phyloP scores from a whole-genome alignment of 2,113 vertebrate genomes.

The Cheirogaleus medius region DNA sequence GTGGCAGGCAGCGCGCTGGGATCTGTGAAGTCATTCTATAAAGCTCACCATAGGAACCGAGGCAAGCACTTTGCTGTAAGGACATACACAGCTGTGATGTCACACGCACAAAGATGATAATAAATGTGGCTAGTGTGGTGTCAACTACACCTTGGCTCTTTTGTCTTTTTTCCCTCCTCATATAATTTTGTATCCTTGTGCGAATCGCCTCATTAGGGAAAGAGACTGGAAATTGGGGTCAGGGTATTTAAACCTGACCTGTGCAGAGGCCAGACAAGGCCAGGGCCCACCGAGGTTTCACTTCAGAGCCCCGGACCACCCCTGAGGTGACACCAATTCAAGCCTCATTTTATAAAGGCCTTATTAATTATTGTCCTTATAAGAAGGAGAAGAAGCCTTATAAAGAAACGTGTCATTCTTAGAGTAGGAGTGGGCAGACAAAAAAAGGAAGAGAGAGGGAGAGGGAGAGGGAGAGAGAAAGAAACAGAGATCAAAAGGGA shows the following conservation, averaged over 20 bases:
- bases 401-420: slow-evolving; percentile 98
- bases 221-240: slow-evolving; percentile 98
- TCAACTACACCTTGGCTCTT: slow-evolving; percentile 87
- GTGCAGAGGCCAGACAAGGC: slow-evolving; percentile 93
- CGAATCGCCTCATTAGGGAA: slow-evolving; percentile 96
- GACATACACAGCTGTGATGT: slow-evolving; percentile 86
- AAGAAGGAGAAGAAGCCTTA: slow-evolving; percentile 93
- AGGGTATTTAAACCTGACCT: slow-evolving; percentile 98
- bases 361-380: slow-evolving; percentile 99
- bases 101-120: slow-evolving; percentile 85
- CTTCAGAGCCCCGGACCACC: slow-evolving; percentile 94
- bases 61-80: slow-evolving; percentile 72
- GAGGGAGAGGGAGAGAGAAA: slow-evolving; percentile 79
- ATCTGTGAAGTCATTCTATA: slow-evolving; percentile 84
- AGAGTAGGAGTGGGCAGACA: slow-evolving; percentile 90
- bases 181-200: slow-evolving; percentile 89
- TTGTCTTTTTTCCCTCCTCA: slow-evolving; percentile 82
- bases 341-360: slow-evolving; percentile 97
- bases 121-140: slow-evolving; percentile 85
- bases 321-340: slow-evolving; percentile 96
- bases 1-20: slow-evolving; percentile 76
- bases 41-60: slow-evolving; percentile 80
- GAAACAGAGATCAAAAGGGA: slow-evolving; percentile 96
- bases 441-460: slow-evolving; percentile 82
- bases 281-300: slow-evolving; percentile 93